These are phyloP conservation scores for Holothuria scabra DNA, from an alignment of 53 echinoderm and acorn worm species.

Conservation along the genomic window DNA sequence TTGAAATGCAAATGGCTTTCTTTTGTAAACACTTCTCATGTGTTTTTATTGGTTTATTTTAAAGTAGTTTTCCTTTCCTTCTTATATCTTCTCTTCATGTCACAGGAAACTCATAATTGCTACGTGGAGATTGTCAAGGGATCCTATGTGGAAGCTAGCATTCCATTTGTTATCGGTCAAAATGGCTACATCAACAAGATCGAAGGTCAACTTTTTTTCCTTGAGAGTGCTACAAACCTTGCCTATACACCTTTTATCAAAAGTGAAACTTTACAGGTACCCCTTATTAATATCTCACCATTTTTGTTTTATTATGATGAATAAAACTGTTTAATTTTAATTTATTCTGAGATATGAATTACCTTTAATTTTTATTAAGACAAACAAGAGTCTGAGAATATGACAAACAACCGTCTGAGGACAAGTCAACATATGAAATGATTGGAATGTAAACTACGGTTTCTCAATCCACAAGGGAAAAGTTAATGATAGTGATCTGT, in stretches of 20 bases:
- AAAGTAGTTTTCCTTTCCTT: neutral
- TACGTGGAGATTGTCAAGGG: conserved; percentile 87
- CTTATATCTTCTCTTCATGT: neutral
- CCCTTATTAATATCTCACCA: neutral
- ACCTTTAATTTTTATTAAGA: no score
- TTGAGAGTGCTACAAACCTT: conserved; percentile 87
- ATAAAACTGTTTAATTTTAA: no score
- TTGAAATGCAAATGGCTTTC: no score
- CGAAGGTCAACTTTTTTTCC: conserved; percentile 82
- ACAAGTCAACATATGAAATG: no score
- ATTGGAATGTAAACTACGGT: no score
- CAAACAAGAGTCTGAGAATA: no score
- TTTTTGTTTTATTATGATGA: neutral
- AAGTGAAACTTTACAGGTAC: conserved; percentile 90
- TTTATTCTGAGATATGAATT: no score
- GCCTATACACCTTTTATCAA: conserved; percentile 90
- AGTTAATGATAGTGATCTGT: no score
- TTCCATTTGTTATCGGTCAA: conserved; percentile 72
- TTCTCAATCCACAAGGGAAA: no score
- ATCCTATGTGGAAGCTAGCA: conserved; percentile 85
- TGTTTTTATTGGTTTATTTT: no score
- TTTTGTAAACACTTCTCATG: no score
- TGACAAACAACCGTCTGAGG: no score
- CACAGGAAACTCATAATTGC: conserved; percentile 90
- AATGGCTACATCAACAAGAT: conserved; percentile 88